Percentiles rank a stretch among this genome's conserved stretches.
phyloP scores from a whole-genome alignment of 2,113 vertebrate genomes.

The Urocynchramus pylzowi region DNA sequence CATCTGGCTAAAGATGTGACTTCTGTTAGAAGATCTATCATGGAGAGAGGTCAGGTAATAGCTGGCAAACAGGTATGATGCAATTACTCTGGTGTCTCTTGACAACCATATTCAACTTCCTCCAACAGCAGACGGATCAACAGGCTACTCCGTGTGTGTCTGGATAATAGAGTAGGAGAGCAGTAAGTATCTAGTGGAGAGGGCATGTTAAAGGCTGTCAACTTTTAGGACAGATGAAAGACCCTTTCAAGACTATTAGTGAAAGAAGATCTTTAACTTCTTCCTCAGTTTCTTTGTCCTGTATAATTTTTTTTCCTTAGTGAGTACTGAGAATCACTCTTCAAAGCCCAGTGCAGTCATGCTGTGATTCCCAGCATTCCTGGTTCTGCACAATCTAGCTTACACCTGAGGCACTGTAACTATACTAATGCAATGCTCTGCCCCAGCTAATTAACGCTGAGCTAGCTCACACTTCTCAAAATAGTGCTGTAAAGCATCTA shows the following conservation, averaged over 20 bases:
- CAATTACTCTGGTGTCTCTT: background rate
- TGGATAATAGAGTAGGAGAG: background rate
- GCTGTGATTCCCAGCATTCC: background rate
- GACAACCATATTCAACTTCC: background rate
- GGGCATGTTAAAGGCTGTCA: background rate
- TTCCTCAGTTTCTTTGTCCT: background rate
- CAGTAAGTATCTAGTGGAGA: background rate
- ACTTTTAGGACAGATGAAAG: background rate
- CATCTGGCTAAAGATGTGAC: background rate
- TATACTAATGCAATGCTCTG: background rate
- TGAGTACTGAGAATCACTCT: background rate
- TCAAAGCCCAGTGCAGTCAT: background rate
- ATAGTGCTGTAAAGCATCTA: background rate
- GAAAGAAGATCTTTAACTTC: background rate
- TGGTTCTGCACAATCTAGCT: background rate
- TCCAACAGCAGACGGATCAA: background rate
- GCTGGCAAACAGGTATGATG: background rate
- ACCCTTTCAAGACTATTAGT: background rate
- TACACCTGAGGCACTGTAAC: background rate
- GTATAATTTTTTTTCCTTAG: background rate
- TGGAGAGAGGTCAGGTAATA: background rate
- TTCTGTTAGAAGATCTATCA: background rate
- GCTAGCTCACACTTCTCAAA: background rate
- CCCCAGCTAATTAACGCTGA: slow-evolving; percentile 15
- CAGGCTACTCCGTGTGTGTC: background rate